Evolutionary conservation across 2,888 invertebrate species (phyloP).

Genomic region (Thera obeliscata): DNA sequence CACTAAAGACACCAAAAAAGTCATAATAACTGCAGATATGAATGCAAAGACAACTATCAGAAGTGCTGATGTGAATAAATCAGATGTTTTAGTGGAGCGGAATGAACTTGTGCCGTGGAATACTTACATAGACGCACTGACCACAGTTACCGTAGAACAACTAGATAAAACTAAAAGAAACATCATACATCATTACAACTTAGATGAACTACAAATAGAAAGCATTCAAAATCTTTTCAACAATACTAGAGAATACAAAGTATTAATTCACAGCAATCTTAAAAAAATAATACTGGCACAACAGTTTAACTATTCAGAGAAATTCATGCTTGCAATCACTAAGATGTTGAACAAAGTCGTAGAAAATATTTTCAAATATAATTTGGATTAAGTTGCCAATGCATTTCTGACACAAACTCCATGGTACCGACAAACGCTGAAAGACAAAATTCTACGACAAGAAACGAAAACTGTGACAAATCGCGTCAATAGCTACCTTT

Average conservation of each 20-base stretch:
- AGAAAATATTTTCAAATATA: conserved; percentile 15
- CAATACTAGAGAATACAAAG: conserved; percentile 17
- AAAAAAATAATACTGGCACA: conserved; percentile 15
- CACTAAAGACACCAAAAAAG: conserved; percentile 28
- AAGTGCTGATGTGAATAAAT: conserved; percentile 1
- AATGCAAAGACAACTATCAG: not conserved
- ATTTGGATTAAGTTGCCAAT: conserved; percentile 19
- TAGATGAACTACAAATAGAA: conserved; percentile 19
- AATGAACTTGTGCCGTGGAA: conserved; percentile 20
- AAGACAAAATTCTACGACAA: conserved; percentile 31
- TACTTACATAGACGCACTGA: conserved; percentile 9
- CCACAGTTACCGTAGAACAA: conserved; percentile 5
- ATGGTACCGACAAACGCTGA: conserved; percentile 29
- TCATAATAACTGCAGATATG: conserved; percentile 42
- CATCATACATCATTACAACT: conserved; percentile 21
- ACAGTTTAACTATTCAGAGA: conserved; percentile 18
- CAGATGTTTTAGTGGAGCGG: not conserved
- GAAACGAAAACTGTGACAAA: conserved; percentile 27
- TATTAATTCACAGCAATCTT: conserved; percentile 5
- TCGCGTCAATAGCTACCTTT: conserved; percentile 18
- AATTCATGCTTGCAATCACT: conserved; percentile 25
- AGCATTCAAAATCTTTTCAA: conserved; percentile 17
- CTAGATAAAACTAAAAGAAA: conserved; percentile 21
- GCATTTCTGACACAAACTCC: conserved; percentile 8
- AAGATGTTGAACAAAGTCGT: conserved; percentile 16